Percentiles rank a stretch among this genome's conserved stretches.
Evolutionary conservation across 2,113 vertebrate genomes (phyloP).

Genomic region (Phalacrocorax pelagicus): DNA sequence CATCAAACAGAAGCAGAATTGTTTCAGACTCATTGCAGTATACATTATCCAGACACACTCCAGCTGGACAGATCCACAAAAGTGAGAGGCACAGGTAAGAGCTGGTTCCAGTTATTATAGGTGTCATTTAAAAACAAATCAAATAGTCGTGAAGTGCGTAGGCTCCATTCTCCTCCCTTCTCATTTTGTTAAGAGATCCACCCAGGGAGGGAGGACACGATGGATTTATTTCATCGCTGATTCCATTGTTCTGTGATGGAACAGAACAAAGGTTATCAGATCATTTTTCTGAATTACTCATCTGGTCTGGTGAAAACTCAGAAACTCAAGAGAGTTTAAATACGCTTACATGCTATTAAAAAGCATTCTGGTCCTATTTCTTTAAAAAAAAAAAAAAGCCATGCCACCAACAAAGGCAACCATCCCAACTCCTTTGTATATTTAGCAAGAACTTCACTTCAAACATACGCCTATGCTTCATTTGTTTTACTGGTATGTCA

Average conservation of each 20-base stretch:
- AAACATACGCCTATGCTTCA: background rate
- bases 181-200: background rate
- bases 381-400: background rate
- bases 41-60: background rate
- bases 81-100: background rate
- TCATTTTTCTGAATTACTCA: background rate
- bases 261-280: background rate
- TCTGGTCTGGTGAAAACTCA: background rate
- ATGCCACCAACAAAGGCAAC: background rate
- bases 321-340: background rate
- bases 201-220: too few species aligned
- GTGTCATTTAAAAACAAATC: background rate
- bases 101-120: background rate
- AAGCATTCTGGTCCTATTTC: background rate
- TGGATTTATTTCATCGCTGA: background rate
- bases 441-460: background rate
- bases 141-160: background rate
- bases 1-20: constrained; percentile 4
- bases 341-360: background rate
- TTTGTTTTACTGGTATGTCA: background rate
- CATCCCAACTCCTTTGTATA: background rate
- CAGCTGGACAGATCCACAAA: background rate
- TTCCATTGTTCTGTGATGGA: constrained; percentile 19
- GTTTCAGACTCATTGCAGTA: background rate
- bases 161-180: background rate